Evolutionary conservation across 2,797 vertebrate species (phyloP), one percentile per base, ranked within the genome.

Genomic region (Trachops cirrhosus): DNA sequence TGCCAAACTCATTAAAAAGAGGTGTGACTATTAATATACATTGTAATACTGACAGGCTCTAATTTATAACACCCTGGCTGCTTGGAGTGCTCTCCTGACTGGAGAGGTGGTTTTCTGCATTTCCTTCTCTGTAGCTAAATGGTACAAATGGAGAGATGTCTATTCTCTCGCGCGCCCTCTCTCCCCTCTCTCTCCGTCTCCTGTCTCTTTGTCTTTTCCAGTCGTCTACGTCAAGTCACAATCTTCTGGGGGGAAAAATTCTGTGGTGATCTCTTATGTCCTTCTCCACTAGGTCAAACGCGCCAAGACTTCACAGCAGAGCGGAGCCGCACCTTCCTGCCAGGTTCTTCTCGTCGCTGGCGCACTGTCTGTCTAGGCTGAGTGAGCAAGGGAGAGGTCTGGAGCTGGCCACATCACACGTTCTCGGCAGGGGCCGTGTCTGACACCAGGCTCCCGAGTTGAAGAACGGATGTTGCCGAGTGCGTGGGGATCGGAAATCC

Each of bases 1-100:
- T 99, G 99, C 99, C 99, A 99, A 99, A 99, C 99, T 99, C 99
- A 99, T 99, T 99, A 99, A 99, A 99, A 99, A 99, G 99, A 99
- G 99, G 99, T 99, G 99, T 99, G 99, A 99, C 99, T 99, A 99
- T 99, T 99, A 99, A 99, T 99, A 99, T 99, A 99, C 99, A 99
- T 99, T 99, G 99, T 99, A 99, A 99, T 99, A 99, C 99, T 99
- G 99, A 99, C 99, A 99, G 99, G 98, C 98, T 98, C 99, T 99
- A 99, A 99, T 99, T 99, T 99, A 99, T 99, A 99, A 99, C 99
- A 99, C 99, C 98, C 98, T 98, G 98, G 98, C 98, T 98, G 98
- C 98, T 98, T 98, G 98, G 98, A 99, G 98, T 98, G 98, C 97
- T 98, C 98, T 98, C 98, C 98, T 99, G 98, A 99, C 98, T 98